Base-by-base conservation (phyloP, 2,888 invertebrate species). In the Pandemis corylana region DNA sequence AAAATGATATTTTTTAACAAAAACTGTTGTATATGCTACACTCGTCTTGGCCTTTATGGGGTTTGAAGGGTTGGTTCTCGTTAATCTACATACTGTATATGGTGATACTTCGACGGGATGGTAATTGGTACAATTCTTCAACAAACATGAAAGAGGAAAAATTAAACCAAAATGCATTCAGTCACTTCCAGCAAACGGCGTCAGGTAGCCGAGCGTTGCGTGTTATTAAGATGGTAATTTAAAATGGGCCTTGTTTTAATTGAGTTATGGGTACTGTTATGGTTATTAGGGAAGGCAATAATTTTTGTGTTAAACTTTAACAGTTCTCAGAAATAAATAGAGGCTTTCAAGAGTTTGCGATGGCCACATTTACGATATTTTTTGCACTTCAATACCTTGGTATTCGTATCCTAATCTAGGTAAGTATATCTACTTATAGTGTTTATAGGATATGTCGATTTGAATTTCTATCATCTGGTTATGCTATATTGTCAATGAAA, bases 161-260 rank as follows among this genome's bases (percentile, higher is more conserved):
- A 10, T 46, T 46, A 0, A 3, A 12, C 12, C 46, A 0, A 44
- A 9, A 9, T 46, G 56, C 68, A 12, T 66, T 44, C 9, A 20
- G 53, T 44, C 71, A 15, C 71, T 83, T 90, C 90, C 78, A 89
- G 87, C 78, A 65, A 76, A 76, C 76, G 78, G 85, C 86, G 84
- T 83, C 87, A 89, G 89, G 90, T 90, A 91, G 90, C 83, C 83
- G 82, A 81, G 76, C 87, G 81, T 81, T 84, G 87, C 85, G 85
- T 86, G 88, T 90, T 91, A 90, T 90, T 90, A 90, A 88, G 85
- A 87, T 83, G 85, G 85, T 87, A 87, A 89, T 90, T 90, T 88
- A 89, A 90, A 91, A 88, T 83, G 82, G 82, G 83, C 84, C 88
- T 90, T 87, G 88, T 91, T 93, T 91, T 92, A 93, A 93, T 93